Conservation (phyloP, 2,797 vertebrate genomes). For the Malurus splendens region DNA sequence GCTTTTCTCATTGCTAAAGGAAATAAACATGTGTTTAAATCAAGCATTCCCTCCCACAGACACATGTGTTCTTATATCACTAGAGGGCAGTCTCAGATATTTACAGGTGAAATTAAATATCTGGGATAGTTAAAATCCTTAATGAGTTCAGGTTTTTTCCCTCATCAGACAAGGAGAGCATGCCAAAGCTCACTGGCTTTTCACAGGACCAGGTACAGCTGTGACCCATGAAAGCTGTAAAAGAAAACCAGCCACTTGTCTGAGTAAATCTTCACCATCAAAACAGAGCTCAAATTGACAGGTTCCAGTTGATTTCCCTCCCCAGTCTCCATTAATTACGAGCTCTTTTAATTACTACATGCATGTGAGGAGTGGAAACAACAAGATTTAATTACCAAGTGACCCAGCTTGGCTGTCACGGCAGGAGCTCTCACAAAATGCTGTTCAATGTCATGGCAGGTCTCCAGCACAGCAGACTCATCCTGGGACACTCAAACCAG, state of each 20-base stretch:
- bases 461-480: background rate
- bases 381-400: background rate
- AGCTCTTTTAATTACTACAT: slow-evolving; percentile 26
- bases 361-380: background rate
- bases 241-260: background rate
- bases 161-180: background rate
- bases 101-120: background rate
- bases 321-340: background rate
- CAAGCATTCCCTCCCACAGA: background rate
- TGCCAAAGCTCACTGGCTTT: background rate
- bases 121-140: background rate
- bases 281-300: background rate
- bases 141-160: background rate
- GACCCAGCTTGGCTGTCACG: background rate
- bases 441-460: background rate
- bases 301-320: background rate
- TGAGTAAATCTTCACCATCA: background rate
- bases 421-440: background rate
- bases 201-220: background rate
- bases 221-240: background rate
- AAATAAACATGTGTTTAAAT: background rate
- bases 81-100: background rate
- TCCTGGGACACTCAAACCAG: background rate
- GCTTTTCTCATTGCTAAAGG: background rate
- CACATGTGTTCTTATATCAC: accelerated